Conservation (phyloP, 2,113 vertebrate genomes). For the Mus spicilegus region DNA sequence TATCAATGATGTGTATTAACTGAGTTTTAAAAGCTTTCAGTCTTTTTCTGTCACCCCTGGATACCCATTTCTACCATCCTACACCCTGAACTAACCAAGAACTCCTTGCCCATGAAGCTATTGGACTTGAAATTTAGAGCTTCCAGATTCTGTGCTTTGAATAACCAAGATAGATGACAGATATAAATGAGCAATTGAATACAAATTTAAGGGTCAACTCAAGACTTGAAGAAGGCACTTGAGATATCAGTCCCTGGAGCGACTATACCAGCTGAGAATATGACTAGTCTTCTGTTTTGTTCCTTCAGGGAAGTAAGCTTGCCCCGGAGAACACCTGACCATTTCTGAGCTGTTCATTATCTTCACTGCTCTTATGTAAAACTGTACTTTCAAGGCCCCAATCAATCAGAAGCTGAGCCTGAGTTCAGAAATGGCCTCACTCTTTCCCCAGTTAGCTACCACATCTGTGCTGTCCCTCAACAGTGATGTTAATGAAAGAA, state of each 20-base stretch:
- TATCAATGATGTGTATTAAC: neutral
- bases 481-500: neutral
- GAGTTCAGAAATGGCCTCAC: constrained; percentile 75
- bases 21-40: neutral
- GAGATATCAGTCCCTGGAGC: neutral
- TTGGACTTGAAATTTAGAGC: neutral
- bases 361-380: neutral
- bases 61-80: neutral
- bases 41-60: neutral
- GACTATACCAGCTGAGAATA: neutral
- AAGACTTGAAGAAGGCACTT: neutral
- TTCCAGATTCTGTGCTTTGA: neutral
- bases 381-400: neutral
- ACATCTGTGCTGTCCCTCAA: constrained; percentile 83
- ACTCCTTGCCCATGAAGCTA: neutral
- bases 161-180: neutral
- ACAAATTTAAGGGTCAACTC: neutral
- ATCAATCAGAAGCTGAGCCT: neutral
- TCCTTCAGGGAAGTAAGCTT: constrained; percentile 88
- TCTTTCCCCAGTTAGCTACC: constrained; percentile 82
- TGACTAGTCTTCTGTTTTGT: neutral
- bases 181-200: neutral
- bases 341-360: constrained; percentile 88
- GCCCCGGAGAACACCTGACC: constrained; percentile 90
- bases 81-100: neutral